phyloP scores from a whole-genome alignment of 2,888 invertebrate genomes.

The Melipona beecheii region DNA sequence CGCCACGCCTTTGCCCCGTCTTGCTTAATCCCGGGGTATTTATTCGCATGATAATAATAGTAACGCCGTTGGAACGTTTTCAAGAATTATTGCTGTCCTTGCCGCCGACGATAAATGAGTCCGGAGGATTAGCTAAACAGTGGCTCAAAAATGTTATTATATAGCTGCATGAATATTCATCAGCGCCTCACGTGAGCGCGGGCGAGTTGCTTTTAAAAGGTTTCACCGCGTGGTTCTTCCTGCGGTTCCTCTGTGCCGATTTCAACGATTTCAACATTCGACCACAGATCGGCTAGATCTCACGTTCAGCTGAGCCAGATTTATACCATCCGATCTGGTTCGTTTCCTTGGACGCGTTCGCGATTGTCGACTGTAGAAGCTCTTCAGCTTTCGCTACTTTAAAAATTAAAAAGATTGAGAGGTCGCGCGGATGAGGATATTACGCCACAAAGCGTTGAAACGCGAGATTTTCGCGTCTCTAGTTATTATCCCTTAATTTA shows the following conservation, averaged over 20 bases:
- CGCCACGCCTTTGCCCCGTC: constrained; percentile 67
- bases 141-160: constrained; percentile 85
- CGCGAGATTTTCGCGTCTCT: too few species aligned
- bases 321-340: too few species aligned
- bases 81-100: constrained; percentile 84
- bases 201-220: constrained; percentile 71
- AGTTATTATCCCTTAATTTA: too few species aligned
- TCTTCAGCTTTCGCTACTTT: too few species aligned
- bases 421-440: too few species aligned
- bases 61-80: constrained; percentile 83
- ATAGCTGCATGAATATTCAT: constrained; percentile 84
- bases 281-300: too few species aligned
- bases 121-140: constrained; percentile 84
- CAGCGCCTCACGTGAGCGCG: constrained; percentile 66
- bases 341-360: too few species aligned
- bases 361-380: too few species aligned
- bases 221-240: constrained; percentile 57
- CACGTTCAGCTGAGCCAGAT: too few species aligned
- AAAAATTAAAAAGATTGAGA: too few species aligned
- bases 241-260: constrained; percentile 21
- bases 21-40: constrained; percentile 81
- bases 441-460: too few species aligned
- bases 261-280: neutral
- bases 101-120: constrained; percentile 84
- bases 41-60: constrained; percentile 83